Evolutionary conservation across 1,140 invertebrate genomes (phyloP).

Genomic region (Lasioglossum baleicum): DNA sequence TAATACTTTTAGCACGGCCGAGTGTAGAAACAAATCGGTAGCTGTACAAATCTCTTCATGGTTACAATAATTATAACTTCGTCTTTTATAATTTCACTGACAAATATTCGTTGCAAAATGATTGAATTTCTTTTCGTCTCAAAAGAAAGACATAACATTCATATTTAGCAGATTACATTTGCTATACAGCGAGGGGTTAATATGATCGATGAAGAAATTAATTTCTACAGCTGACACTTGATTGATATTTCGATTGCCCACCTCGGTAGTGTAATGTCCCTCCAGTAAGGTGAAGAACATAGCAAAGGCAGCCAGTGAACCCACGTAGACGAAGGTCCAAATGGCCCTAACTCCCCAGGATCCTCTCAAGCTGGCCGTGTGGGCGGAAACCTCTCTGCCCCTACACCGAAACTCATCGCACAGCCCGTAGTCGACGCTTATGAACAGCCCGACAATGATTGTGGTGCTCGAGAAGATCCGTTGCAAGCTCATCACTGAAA

Average conservation of each 20-base stretch:
- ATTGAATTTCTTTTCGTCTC: too few species aligned
- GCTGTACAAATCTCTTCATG: too few species aligned
- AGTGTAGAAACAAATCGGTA: too few species aligned
- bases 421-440: conserved; percentile 83
- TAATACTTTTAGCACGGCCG: neutral
- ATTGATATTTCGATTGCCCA: conserved; percentile 37
- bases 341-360: conserved; percentile 80
- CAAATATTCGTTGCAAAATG: too few species aligned
- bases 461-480: conserved; percentile 82
- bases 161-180: too few species aligned
- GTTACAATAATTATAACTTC: too few species aligned
- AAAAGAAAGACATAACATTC: too few species aligned
- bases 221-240: too few species aligned
- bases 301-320: conserved; percentile 79
- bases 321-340: conserved; percentile 82
- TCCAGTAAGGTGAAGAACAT: conserved; percentile 81
- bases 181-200: too few species aligned
- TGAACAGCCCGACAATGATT: conserved; percentile 82
- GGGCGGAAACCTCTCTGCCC: conserved; percentile 77
- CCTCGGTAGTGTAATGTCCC: conserved; percentile 72
- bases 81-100: too few species aligned
- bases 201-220: too few species aligned
- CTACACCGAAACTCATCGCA: conserved; percentile 83
- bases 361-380: conserved; percentile 71
- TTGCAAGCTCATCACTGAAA: conserved; percentile 82